Evolutionary conservation across 2,888 invertebrate genomes (phyloP).

Genomic region (Leptinotarsa rubiginosa): DNA sequence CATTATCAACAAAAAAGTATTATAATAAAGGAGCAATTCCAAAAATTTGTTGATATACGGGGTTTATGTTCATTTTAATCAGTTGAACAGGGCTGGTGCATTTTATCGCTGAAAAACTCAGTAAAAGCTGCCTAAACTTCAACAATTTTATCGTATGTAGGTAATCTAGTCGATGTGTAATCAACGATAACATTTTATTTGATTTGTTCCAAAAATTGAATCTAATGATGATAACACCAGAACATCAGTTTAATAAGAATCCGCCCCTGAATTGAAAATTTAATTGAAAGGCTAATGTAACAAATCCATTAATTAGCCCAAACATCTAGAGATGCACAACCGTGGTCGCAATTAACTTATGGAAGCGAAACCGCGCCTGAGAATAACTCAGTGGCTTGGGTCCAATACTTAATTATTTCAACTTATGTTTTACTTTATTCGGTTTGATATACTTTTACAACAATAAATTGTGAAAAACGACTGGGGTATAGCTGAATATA

Average conservation of each 20-base stretch:
- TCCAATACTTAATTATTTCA: not conserved
- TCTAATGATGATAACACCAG: not conserved
- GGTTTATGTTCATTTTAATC: too few relatives aligned
- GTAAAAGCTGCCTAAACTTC: too few relatives aligned
- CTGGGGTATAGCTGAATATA: too few relatives aligned
- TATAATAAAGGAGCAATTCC: too few relatives aligned
- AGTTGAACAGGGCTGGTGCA: too few relatives aligned
- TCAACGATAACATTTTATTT: too few relatives aligned
- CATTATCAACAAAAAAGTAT: too few relatives aligned
- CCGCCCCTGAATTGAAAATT: not conserved
- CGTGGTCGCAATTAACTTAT: not conserved
- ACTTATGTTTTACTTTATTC: not conserved
- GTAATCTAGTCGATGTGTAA: too few relatives aligned
- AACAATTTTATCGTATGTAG: too few relatives aligned
- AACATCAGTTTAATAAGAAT: not conserved
- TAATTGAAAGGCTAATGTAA: conserved; percentile 6
- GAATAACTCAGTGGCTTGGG: not conserved
- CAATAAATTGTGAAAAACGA: not conserved
- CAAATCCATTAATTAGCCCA: conserved; percentile 2
- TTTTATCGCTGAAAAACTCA: too few relatives aligned
- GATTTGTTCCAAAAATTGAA: not conserved
- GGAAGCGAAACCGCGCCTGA: conserved; percentile 4
- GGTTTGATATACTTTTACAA: not conserved
- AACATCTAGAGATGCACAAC: not conserved
- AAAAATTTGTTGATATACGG: too few relatives aligned